Percentiles rank a stretch among this genome's conserved stretches.
Conservation (phyloP, 1,140 invertebrate species). For the Arctopsyche grandis region DNA sequence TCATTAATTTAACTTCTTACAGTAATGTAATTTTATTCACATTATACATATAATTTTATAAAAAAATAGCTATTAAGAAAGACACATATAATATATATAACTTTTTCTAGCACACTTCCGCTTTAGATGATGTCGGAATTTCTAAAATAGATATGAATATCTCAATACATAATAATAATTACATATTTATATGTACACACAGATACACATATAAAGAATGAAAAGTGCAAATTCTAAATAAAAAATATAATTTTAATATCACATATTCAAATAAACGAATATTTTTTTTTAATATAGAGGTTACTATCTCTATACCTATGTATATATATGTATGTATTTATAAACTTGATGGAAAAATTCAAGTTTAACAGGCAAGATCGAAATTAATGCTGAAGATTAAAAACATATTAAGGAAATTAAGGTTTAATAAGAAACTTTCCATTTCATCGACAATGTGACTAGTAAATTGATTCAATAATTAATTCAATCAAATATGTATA, state of each 20-base stretch:
- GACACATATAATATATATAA: not conserved
- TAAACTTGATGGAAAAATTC: not conserved
- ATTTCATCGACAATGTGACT: not conserved
- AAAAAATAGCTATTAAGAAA: slow-evolving; percentile 22
- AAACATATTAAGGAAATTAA: not conserved
- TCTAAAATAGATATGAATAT: not conserved
- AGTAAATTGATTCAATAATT: not conserved
- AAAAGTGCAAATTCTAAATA: too few relatives aligned
- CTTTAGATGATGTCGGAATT: not conserved
- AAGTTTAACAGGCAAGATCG: not conserved
- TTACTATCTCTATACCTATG: not conserved
- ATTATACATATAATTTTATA: not conserved
- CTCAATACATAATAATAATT: not conserved
- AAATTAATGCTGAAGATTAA: not conserved
- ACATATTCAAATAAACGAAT: too few relatives aligned
- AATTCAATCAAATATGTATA: not conserved
- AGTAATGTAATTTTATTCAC: slow-evolving; percentile 1
- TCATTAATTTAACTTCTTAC: not conserved
- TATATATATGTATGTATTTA: not conserved
- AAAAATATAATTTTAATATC: too few relatives aligned
- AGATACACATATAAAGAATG: not conserved
- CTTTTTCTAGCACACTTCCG: not conserved
- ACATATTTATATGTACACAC: not conserved
- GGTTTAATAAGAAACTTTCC: not conserved
- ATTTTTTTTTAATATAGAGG: not conserved